Evolutionary conservation across 2,797 vertebrate species (phyloP), one percentile per base, ranked within the genome.

Genomic region (Lateolabrax maculatus): DNA sequence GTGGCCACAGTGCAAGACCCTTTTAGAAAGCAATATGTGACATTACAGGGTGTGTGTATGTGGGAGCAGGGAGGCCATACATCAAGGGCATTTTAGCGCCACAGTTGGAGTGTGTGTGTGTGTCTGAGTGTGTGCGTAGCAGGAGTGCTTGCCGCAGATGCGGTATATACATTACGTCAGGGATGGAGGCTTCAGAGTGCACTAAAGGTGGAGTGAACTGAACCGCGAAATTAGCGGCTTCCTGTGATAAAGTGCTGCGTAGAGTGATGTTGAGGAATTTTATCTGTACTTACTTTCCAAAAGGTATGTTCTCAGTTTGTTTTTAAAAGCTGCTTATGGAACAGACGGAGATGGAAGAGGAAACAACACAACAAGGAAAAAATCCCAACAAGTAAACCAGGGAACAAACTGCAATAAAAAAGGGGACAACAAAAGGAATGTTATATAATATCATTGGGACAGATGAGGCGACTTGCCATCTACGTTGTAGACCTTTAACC

Each of bases 401-500:
- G 27, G 5, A 64, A 18, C 7, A 10, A 10, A 65, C 23, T 5
- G n/a, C 23, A 58, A 19, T 25, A 9, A 36, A 63, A n/a, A 16
- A 23, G 49, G 13, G 41, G 53, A 74, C 9, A 46, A n/a, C 15
- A 27, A 27, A 6, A 65, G 21, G 53, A 65, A 58, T 39, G 34
- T 12, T 62, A 34, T 0, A 15, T 7, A 43, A 60, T 25, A 39
- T 34, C 10, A 41, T 5, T 27, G 53, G 39, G 36, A 64, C n/a
- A 62, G n/a, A 58, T 21, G 57, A 81, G 73, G 75, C 18, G 73
- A 97, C 97, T 79, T 81, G 98, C 98, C 97, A 8, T 99, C 98
- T 41, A 99, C 98, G 31, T 95, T 97, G 95, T 98, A 98, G 90
- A 99, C 97, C 92, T 98, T 99, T 67, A 98, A 94, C 31, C 97